Evolutionary conservation across 2,888 invertebrate species (phyloP), one percentile per base, ranked within the genome.

Genomic region (Atrina japonica): DNA sequence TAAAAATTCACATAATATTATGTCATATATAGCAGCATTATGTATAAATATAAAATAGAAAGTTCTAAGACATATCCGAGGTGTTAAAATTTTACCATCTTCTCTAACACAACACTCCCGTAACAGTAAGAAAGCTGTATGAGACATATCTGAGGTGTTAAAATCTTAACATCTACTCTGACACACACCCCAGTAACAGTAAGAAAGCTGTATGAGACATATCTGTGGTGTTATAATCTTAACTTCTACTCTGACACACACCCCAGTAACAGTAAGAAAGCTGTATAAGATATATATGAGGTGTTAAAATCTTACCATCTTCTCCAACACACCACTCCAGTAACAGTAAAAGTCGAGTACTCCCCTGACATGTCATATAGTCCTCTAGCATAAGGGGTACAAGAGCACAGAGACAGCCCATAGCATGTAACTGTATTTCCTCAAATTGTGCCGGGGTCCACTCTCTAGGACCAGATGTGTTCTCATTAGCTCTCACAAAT

Each of bases 381-480:
- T 90, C 90, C 35, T 89, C 88, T 25, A 88, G 60, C 84, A 90
- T 83, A 35, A 86, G 77, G 0, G 91, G 91, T 30, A 86, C 86
- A 21, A 91, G 80, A 3, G 86, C 88, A 65, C 85, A 84, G 59
- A 91, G 80, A 47, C 88, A 85, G 1, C 88, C 77, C 83, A 91
- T 83, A 1, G 90, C 90, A 45, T 87, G 89, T 11, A 90, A 87
- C 78, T 90, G 90, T 1, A 91, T 75, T 75, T 91, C 91, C 77
- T 90, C 90, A 83, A 89, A 89, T 83, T 91, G 90, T 5, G 90
- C 88, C 9, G 83, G 81, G 16, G 84, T 86, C 90, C 90, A 90
- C 52, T 89, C 88, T 16, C 83, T 69, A 0, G 87, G 86, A 3
- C 82, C 80, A 3, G 82, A 77, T 30, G 70, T 81, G 61, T 82